Percentiles rank a stretch among this genome's conserved stretches.
phyloP scores from a whole-genome alignment of 2,113 vertebrate genomes.

The Heterocephalus glaber region DNA sequence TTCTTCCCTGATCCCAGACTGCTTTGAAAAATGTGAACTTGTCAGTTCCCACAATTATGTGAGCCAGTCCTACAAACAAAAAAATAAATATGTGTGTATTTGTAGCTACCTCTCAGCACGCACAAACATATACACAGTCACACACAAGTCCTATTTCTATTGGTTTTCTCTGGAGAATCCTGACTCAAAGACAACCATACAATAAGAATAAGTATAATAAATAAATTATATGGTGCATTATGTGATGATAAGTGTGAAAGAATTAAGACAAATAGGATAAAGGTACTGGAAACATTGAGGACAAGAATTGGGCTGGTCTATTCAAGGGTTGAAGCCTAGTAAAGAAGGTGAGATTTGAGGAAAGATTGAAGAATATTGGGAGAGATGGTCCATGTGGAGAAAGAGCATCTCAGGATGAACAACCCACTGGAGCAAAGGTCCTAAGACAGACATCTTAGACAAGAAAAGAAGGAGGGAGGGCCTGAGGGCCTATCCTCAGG shows the following conservation, averaged over 20 bases:
- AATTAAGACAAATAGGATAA: background rate
- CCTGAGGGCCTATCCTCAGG: background rate
- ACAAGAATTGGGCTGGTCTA: background rate
- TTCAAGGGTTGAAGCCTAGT: background rate
- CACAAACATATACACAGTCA: background rate
- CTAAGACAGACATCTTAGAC: too few relatives aligned
- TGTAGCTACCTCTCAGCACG: background rate
- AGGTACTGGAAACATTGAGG: background rate
- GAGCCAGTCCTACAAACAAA: background rate
- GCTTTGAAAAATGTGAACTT: background rate
- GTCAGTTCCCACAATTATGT: background rate
- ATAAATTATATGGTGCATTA: background rate
- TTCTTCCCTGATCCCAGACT: background rate
- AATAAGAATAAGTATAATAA: background rate
- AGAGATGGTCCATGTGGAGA: background rate
- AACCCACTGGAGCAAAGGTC: background rate
- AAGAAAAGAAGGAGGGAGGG: background rate
- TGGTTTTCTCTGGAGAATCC: background rate
- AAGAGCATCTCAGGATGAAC: background rate
- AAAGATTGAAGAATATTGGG: background rate
- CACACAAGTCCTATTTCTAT: background rate
- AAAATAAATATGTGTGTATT: background rate
- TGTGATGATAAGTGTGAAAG: background rate
- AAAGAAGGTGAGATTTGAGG: background rate
- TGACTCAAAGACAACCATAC: background rate